Evolutionary conservation across 2,113 vertebrate species (phyloP), one percentile per base, ranked within the genome.

Genomic region (Leptobrachium leishanense): DNA sequence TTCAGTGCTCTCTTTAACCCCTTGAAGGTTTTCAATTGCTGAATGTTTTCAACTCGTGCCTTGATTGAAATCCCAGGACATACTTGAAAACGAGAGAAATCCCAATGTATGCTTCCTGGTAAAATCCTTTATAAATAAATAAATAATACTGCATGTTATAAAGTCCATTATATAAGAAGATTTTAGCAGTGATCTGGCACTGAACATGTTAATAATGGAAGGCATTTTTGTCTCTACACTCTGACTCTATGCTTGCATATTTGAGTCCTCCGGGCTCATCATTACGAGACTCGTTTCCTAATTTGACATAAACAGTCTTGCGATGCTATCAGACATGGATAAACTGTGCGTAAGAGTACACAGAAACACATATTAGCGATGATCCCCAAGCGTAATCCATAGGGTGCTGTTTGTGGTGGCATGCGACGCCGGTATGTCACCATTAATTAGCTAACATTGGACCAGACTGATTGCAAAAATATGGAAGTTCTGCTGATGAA

Each of bases 391-490:
- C 55, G 13, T 8, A 59, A 15, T 59, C 6, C 9, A 15, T 10
- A 15, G 9, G 10, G 4, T 4, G 1, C 13, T 59, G 10, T 59
- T 4, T 13, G 1, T 4, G 10, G 11, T 59, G 13, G 5, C 0
- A 68, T 10, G 70, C 31, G 76, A 44, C 11, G 15, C 64, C 9
- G 76, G 15, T 0, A 46, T 53, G 43, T 50, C 43, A 11, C 12
- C 12, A 1, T 44, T 5, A 71, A 67, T 82, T 75, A 72, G 53
- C 62, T 42, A 46, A 72, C 72, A 55, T 54, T 75, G 59, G 15
- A 79, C 78, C 54, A 62, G 10, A 77, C 82, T 69, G 39, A 2
- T 77, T 75, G n/a, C 71, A 74, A 55, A 83, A 31, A 31, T 31
- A 66, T 43, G 69, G 46, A 78, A 78, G 41, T 53, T 40, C 43